Evolutionary conservation across 2,888 invertebrate species (phyloP).

Genomic region (Parapristionchus giblindavisi): DNA sequence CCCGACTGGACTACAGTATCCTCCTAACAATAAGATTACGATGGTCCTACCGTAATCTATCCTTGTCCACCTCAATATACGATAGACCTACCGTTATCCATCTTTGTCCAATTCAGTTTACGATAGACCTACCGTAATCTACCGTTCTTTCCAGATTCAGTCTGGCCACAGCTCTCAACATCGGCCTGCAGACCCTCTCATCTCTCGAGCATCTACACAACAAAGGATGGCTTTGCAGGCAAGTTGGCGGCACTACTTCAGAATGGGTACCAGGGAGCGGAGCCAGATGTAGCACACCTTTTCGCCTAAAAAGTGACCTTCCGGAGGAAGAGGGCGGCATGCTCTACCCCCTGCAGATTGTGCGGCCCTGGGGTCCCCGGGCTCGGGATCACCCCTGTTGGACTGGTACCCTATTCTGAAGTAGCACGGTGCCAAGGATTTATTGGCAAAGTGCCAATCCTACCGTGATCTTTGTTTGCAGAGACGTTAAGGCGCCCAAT

Average conservation of each 20-base stretch:
- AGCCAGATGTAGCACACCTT: too few species aligned
- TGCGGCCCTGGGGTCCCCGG: too few species aligned
- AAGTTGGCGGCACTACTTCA: too few species aligned
- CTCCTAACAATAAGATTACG: too few species aligned
- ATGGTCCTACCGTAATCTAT: neutral
- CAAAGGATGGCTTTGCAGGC: constrained; percentile 56
- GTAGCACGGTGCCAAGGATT: neutral
- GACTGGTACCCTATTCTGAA: neutral
- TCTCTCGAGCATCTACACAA: constrained; percentile 61
- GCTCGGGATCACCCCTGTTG: too few species aligned
- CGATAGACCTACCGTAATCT: neutral
- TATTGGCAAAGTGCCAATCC: neutral
- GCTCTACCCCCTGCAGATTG: too few species aligned
- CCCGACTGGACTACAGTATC: neutral
- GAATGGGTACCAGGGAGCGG: too few species aligned
- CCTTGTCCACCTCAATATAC: neutral
- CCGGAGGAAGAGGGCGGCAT: too few species aligned
- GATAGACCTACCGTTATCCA: neutral
- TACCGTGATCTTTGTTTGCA: too few species aligned
- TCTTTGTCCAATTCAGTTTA: neutral
- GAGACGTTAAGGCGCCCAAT: constrained; percentile 65
- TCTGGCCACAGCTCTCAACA: constrained; percentile 54
- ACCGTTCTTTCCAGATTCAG: constrained; percentile 49
- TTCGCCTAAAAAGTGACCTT: too few species aligned
- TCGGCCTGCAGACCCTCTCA: constrained; percentile 53